phyloP scores from a whole-genome alignment of 1,140 invertebrate species.

The Cotesia typhae region DNA sequence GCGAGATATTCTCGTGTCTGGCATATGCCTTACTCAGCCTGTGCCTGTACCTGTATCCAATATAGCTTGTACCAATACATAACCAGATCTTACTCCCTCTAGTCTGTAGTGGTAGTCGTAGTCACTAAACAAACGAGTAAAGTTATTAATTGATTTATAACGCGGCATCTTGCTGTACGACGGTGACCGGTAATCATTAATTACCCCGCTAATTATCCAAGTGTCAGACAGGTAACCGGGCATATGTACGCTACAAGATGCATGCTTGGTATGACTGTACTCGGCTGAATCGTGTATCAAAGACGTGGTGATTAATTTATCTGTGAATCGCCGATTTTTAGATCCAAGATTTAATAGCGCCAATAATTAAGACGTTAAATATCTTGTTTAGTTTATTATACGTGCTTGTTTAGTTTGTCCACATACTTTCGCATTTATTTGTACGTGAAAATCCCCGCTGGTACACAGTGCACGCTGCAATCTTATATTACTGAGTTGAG shows the following conservation, averaged over 20 bases:
- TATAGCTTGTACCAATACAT: neutral
- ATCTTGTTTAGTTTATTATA: too few relatives aligned
- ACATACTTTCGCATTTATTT: neutral
- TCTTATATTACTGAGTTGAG: too few relatives aligned
- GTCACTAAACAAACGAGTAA: slow-evolving; percentile 43
- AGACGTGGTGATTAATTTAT: neutral
- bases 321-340: too few relatives aligned
- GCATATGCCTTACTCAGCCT: neutral
- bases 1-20: neutral
- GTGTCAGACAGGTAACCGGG: slow-evolving; percentile 40
- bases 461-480: too few relatives aligned
- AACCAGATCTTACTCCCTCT: neutral
- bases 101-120: too few relatives aligned
- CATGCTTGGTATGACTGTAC: slow-evolving; percentile 1
- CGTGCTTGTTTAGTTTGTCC: neutral
- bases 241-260: slow-evolving; percentile 21
- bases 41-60: slow-evolving; percentile 13
- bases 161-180: slow-evolving; percentile 48
- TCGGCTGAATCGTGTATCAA: neutral
- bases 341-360: too few relatives aligned
- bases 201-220: slow-evolving; percentile 52
- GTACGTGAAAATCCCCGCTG: too few relatives aligned
- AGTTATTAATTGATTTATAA: slow-evolving; percentile 58
- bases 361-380: too few relatives aligned
- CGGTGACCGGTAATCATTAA: slow-evolving; percentile 53